phyloP scores from a whole-genome alignment of 2,797 vertebrate species.

The Numenius phaeopus region DNA sequence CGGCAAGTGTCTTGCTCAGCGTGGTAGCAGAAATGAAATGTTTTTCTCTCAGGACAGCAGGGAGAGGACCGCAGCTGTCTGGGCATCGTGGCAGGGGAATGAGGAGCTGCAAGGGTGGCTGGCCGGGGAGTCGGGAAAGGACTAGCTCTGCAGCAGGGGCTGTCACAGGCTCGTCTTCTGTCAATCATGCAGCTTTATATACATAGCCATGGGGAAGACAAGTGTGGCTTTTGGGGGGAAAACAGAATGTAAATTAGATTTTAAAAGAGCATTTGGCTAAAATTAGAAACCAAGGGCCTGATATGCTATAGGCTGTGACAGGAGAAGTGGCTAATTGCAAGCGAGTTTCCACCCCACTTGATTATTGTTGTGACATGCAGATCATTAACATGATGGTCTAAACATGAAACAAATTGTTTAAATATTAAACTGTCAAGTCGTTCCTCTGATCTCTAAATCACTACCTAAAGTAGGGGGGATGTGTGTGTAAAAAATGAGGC shows the following conservation, averaged over 20 bases:
- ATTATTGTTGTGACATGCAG: conserved; percentile 43
- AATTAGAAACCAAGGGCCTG: conserved; percentile 19
- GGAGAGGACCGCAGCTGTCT: background rate
- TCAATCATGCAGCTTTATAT: accelerated
- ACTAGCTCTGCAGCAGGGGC: background rate
- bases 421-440: conserved; percentile 30
- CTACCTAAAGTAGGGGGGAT: background rate
- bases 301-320: background rate
- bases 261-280: conserved; percentile 36
- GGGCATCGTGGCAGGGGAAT: accelerated
- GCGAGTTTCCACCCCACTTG: background rate
- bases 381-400: conserved; percentile 3
- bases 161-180: background rate
- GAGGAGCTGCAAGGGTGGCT: background rate
- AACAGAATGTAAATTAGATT: background rate
- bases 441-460: conserved; percentile 24
- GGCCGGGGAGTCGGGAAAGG: background rate
- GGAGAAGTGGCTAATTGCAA: conserved; percentile 25
- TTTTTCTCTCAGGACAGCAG: background rate
- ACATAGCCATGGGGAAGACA: background rate
- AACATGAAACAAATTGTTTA: conserved; percentile 30
- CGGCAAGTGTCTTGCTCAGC: background rate
- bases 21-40: background rate
- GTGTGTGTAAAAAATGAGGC: background rate
- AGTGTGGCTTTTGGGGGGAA: background rate